Evolutionary conservation across 2,113 vertebrate species (phyloP), one percentile per base, ranked within the genome.

Genomic region (Odontophorus gujanensis): DNA sequence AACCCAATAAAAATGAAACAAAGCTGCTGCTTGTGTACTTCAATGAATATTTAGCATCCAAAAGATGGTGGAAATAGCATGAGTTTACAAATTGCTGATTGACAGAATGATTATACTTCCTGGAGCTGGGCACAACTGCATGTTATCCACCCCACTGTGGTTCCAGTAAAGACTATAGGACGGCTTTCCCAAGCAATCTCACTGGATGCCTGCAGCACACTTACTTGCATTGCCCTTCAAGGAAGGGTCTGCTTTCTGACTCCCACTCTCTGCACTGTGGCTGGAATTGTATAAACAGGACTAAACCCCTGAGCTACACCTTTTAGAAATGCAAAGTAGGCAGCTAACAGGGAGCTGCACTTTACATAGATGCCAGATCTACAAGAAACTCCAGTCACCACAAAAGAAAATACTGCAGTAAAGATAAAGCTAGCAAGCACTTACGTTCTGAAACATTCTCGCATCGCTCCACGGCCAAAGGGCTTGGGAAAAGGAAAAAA

Each of bases 371-470:
- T 81, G 84, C 30, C 22, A 80, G 5, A 45, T 5, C 4, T 20
- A 40, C 84, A 9, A 19, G 34, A 59, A 57, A 78, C 77, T 81
- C 20, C 50, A 85, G 53, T 61, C 45, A 67, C 7, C n/a, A 72
- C 11, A 68, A 30, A 43, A 78, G n/a, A 81, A 90, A 76, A 79
- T n/a, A 62, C 7, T 18, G 25, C 59, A 79, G 15, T 13, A 22
- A 55, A 72, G 78, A 47, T 36, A 50, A 62, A 84, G 40, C 5
- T 26, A 58, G 34, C 32, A 51, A 26, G 53, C 85, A 98, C 99
- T 99, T 97, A 99, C 99, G 99, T 98, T 97, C 99, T 97, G 97
- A 98, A 99, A 97, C 99, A 99, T 95, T 99, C 99, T 42, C 99
- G 98, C 99, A 99, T 99, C 25, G 99, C 99, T 68, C 99, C 99